Evolutionary conservation across 1,140 invertebrate species (phyloP), one percentile per base, ranked within the genome.

Genomic region (Drosophila nikananu): DNA sequence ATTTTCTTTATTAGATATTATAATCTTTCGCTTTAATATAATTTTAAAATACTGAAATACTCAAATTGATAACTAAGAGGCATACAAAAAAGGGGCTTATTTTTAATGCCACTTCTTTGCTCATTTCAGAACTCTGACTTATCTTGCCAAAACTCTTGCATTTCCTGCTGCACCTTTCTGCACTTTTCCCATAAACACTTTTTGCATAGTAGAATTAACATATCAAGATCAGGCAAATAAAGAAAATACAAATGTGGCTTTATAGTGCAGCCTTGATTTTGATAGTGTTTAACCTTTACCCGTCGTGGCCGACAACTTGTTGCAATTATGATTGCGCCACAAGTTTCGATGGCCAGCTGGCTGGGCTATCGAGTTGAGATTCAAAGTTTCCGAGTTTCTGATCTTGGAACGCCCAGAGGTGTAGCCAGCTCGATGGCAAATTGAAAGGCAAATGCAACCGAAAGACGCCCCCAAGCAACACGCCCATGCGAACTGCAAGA

Each of bases 341-440:
- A 63, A 52, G 65, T 61, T 64, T 39, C 19, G 39, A 32, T 39
- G 61, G 62, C 55, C 63, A 62, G 75, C 60, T 80, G 77, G 51
- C 58, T 41, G 64, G 21, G 6, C 27, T 21, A 15, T 3, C 4
- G 19, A 23, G 19, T 5, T 13, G 6, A 64, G 62, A 41, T 55
- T 10, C 15, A 32, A 35, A 21, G 15, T 57, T 57, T 39, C 54
- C 17, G 39, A 35, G 74, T 25, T 78, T 70, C 61, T 13, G 44
- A 65, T 39, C 66, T 68, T n/a, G 63, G 35, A 81, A 84, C 84
- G 84, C 84, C 83, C 84, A 87, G 84, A 72, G 84, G 84, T 75
- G 84, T 87, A 81, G 73, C 77, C 84, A 51, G 58, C 52, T 71
- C 68, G 66, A 74, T 87, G 72, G 77, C 78, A 89, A 87, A 87